phyloP scores from a whole-genome alignment of 2,797 vertebrate genomes.

The Anolis apletophallus region DNA sequence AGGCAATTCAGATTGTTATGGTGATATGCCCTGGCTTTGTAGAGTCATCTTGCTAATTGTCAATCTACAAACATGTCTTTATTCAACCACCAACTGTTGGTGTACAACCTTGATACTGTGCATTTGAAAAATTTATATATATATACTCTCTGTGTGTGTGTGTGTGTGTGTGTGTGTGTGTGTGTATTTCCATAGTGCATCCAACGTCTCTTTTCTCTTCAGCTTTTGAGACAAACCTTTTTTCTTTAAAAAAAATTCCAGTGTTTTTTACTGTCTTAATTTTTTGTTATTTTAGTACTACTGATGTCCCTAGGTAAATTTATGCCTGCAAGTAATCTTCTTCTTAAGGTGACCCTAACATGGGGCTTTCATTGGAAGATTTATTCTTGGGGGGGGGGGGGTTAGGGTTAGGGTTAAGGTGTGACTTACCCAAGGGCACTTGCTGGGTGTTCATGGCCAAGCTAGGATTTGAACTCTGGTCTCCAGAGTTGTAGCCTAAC shows the following conservation, averaged over 20 bases:
- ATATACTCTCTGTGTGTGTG: too few species aligned
- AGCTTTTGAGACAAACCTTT: neutral
- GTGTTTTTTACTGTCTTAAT: neutral
- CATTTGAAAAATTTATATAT: conserved; percentile 28
- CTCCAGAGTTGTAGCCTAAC: too few species aligned
- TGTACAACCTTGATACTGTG: neutral
- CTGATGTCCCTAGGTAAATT: neutral
- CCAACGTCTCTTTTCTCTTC: neutral
- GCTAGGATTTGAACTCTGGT: too few species aligned
- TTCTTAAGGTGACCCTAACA: too few species aligned
- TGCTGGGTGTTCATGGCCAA: too few species aligned
- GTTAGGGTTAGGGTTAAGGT: too few species aligned
- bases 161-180: too few species aligned
- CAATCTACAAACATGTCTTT: conserved; percentile 16
- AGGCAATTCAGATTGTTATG: neutral
- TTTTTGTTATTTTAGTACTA: neutral
- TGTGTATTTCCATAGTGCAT: neutral
- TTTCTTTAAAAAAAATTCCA: conserved; percentile 6
- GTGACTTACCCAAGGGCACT: too few species aligned
- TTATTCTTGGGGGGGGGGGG: too few species aligned
- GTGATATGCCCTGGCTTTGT: neutral
- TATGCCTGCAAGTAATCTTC: too few species aligned
- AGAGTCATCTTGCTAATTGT: neutral
- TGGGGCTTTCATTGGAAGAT: too few species aligned
- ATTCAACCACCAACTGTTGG: neutral